Base-by-base conservation (phyloP, 2,113 vertebrate genomes). In the Trochalopteron elliotii region DNA sequence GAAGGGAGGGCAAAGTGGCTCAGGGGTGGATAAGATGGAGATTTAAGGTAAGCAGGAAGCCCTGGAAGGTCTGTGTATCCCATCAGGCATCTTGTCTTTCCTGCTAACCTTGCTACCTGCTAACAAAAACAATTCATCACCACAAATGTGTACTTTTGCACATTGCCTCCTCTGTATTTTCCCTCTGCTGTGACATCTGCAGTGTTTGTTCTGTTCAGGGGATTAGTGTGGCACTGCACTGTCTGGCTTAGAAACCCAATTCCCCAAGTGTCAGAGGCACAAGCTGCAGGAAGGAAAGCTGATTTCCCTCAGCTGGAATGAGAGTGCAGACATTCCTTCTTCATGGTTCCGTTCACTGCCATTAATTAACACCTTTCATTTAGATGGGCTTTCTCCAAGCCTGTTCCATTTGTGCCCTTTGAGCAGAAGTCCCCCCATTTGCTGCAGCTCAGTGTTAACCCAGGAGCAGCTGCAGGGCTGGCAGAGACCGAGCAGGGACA, bases 341-440 rank as follows among this genome's bases (percentile, higher is more conserved):
- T 39, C 63, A 60, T 50, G 83, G 45, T 42, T 82, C 68, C 60
- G 76, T 4, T 69, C 55, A 47, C 45, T 81, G 37, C 60, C 72
- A 69, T 93, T 94, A 93, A 93, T 89, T 74, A 93, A 81, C 91
- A 21, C 45, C 31, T 65, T 89, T 87, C 60, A 94, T 81, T 77
- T 87, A 81, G 76, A 65, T 8, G 27, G 50, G 64, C 55, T 81
- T 87, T 74, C 72, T 87, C 25, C 60, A 56, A 83, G 59, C 53
- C 64, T 72, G 21, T 22, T 83, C 4, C 4, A 21, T 60, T 56
- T 44, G 37, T 37, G 84, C 31, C 55, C 64, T 27, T 28, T 3
- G 19, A 94, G 72, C 63, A 77, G 63, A 42, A 47, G 7, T 16
- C 23, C 53, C 53, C 57, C 37, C 21, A 5, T 35, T 86, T 42